Evolutionary conservation across 2,113 vertebrate species (phyloP).

Genomic region (Trachemys scripta): DNA sequence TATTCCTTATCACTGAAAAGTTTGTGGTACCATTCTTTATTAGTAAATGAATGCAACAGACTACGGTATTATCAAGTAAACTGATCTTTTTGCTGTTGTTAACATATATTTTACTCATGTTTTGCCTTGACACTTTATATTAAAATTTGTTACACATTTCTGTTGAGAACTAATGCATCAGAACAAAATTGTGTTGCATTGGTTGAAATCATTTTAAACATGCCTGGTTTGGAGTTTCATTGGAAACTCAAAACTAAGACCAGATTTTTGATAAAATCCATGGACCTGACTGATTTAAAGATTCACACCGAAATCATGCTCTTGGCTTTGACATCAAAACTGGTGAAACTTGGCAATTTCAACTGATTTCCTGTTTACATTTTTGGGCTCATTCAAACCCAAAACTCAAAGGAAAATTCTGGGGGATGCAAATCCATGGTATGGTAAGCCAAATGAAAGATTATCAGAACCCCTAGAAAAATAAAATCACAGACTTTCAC

Average conservation of each 20-base stretch:
- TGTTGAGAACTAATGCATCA: background rate
- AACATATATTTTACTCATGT: background rate
- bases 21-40: background rate
- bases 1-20: background rate
- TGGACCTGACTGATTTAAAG: background rate
- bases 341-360: background rate
- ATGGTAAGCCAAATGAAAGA: background rate
- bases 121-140: background rate
- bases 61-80: background rate
- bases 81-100: rapidly evolving
- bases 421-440: background rate
- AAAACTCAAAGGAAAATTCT: background rate
- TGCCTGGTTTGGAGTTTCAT: background rate
- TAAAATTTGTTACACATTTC: background rate
- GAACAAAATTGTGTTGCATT: background rate
- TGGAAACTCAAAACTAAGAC: background rate
- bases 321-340: background rate
- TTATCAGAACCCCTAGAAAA: background rate
- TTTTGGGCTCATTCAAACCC: background rate
- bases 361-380: background rate
- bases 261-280: background rate
- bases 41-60: background rate
- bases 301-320: background rate
- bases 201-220: background rate
- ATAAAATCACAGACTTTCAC: background rate